phyloP scores from a whole-genome alignment of 2,113 vertebrate species.

The Pao palembangensis region DNA sequence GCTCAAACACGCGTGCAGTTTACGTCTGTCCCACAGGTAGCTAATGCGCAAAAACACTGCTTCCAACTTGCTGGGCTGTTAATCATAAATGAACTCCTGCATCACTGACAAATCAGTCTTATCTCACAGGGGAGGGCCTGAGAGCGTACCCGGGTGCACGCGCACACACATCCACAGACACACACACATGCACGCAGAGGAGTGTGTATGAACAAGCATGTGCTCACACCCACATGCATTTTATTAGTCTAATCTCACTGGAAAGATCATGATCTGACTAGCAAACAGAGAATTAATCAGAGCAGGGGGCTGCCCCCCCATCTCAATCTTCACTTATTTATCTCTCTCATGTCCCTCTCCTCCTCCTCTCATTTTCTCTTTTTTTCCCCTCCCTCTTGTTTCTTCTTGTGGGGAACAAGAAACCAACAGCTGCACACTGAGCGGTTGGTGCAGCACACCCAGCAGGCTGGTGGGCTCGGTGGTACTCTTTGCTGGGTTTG shows the following conservation, averaged over 20 bases:
- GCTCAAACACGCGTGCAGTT: slow-evolving; percentile 43
- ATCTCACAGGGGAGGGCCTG: slow-evolving; percentile 67
- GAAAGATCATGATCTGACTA: slow-evolving; percentile 73
- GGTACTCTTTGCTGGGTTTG: no score
- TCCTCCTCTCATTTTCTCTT: slow-evolving; percentile 16
- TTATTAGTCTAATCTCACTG: slow-evolving; percentile 73
- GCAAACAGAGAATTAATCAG: slow-evolving; percentile 74
- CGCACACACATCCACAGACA: neutral
- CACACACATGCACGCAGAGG: slow-evolving; percentile 7
- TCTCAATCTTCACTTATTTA: slow-evolving; percentile 56
- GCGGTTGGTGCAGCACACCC: slow-evolving; percentile 18
- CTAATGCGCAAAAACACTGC: slow-evolving; percentile 75
- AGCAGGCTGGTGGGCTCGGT: slow-evolving; percentile 33
- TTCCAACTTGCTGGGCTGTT: slow-evolving; percentile 69
- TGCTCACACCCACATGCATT: slow-evolving; percentile 41
- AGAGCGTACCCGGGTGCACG: neutral
- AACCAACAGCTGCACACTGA: slow-evolving; percentile 47
- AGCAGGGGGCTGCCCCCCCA: slow-evolving; percentile 51
- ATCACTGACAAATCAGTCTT: slow-evolving; percentile 77
- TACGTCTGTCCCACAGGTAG: slow-evolving; percentile 68
- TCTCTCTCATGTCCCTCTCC: slow-evolving; percentile 56
- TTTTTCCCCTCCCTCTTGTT: neutral
- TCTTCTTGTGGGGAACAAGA: slow-evolving; percentile 43
- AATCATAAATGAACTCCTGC: slow-evolving; percentile 79
- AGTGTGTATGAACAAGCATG: slow-evolving; percentile 23